A percentile compares a stretch with the other conserved stretches of the same genome.
phyloP scores from a whole-genome alignment of 2,797 vertebrate species.

The Bufotes viridis region DNA sequence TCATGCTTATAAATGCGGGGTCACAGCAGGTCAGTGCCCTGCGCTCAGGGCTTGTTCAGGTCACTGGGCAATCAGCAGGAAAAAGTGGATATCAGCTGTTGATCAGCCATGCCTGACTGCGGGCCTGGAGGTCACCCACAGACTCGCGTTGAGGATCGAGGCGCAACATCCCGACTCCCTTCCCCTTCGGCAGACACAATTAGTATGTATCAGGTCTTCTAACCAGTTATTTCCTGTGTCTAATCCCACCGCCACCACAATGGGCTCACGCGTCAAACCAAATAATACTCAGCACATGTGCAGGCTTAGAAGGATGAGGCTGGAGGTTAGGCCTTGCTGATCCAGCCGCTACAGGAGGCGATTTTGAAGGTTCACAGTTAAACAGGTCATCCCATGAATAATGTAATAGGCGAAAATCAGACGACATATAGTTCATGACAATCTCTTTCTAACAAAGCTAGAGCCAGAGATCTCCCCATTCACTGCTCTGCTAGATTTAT shows the following conservation, averaged over 20 bases:
- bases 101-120: background rate
- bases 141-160: background rate
- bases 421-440: no score
- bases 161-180: background rate
- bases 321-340: background rate
- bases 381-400: no score
- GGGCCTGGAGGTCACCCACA: background rate
- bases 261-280: conserved; percentile 35
- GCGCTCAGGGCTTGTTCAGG: background rate
- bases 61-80: background rate
- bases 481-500: no score
- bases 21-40: background rate
- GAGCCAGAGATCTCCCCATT: no score
- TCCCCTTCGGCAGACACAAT: conserved; percentile 1
- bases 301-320: background rate
- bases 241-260: conserved; percentile 28
- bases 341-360: background rate
- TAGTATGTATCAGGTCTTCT: conserved; percentile 26
- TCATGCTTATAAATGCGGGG: background rate
- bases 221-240: conserved; percentile 36
- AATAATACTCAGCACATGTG: conserved; percentile 33
- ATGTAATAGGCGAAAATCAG: no score
- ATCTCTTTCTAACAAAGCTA: no score
- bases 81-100: background rate
- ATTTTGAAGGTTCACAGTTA: background rate